Evolutionary conservation across 2,113 vertebrate genomes (phyloP).

Genomic region (Oreochromis tanganicae): DNA sequence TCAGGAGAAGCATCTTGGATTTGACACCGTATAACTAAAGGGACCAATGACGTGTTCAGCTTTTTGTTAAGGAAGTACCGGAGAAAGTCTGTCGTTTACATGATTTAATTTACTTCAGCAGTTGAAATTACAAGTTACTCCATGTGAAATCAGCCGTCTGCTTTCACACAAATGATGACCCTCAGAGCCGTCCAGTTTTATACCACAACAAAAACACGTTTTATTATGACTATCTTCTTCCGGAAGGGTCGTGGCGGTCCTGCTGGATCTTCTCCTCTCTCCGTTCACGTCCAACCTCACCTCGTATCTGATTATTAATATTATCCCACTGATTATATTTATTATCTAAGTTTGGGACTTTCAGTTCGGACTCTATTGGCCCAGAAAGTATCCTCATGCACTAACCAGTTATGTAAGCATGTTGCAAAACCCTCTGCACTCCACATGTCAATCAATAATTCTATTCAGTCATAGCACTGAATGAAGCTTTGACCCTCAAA

Average conservation of each 20-base stretch:
- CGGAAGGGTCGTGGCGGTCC: rapidly evolving
- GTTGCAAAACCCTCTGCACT: background rate
- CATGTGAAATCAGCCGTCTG: background rate
- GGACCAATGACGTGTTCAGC: background rate
- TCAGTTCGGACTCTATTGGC: background rate
- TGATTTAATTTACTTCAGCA: background rate
- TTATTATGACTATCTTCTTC: background rate
- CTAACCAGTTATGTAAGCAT: background rate
- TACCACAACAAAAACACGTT: background rate
- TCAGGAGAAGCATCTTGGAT: background rate
- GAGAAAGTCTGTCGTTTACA: background rate
- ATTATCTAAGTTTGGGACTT: background rate
- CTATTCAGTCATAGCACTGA: background rate
- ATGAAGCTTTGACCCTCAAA: background rate
- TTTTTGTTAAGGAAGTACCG: background rate
- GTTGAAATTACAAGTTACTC: background rate
- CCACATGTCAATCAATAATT: background rate
- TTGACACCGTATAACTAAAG: background rate
- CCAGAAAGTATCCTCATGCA: background rate
- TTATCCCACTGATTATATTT: background rate
- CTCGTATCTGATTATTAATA: background rate
- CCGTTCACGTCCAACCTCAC: background rate
- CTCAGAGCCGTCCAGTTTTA: background rate
- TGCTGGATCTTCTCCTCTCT: background rate
- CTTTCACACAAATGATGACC: background rate